Evolutionary conservation across 2,797 vertebrate species (phyloP).

Genomic region (Clangula hyemalis): DNA sequence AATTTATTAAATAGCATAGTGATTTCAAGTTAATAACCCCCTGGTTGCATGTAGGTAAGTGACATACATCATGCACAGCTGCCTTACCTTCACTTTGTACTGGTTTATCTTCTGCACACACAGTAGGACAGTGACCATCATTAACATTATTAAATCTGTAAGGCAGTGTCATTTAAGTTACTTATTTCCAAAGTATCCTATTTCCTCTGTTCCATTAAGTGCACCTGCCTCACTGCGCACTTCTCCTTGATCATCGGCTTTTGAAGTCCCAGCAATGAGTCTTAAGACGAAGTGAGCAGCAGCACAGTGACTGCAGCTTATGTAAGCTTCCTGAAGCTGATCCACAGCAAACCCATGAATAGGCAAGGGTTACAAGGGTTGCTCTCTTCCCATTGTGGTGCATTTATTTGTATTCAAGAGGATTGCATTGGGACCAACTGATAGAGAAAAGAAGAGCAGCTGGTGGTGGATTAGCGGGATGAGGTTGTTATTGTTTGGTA

Average conservation of each 20-base stretch:
- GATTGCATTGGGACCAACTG: not conserved
- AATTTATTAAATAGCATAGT: not conserved
- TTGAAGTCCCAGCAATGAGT: not conserved
- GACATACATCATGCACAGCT: not conserved
- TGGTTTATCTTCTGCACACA: not conserved
- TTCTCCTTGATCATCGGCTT: not conserved
- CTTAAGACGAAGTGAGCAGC: not conserved
- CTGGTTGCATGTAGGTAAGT: not conserved
- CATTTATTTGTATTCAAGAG: slow-evolving; percentile 10
- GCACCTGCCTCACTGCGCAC: not conserved
- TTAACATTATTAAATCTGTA: not conserved
- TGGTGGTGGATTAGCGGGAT: slow-evolving; percentile 35
- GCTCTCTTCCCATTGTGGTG: not conserved
- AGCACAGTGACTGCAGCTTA: not conserved
- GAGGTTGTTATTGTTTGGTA: slow-evolving; percentile 18
- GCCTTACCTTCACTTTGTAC: not conserved
- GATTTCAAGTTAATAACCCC: not conserved
- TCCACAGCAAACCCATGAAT: not conserved
- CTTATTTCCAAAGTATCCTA: not conserved
- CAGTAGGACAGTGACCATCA: not conserved
- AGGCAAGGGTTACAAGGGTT: not conserved
- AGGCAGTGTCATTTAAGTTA: not conserved
- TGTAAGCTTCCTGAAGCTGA: not conserved
- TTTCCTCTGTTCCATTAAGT: not conserved
- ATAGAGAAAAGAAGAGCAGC: slow-evolving; percentile 14